phyloP scores from a whole-genome alignment of 2,797 vertebrate species.

The Arrhamphus sclerolepis region DNA sequence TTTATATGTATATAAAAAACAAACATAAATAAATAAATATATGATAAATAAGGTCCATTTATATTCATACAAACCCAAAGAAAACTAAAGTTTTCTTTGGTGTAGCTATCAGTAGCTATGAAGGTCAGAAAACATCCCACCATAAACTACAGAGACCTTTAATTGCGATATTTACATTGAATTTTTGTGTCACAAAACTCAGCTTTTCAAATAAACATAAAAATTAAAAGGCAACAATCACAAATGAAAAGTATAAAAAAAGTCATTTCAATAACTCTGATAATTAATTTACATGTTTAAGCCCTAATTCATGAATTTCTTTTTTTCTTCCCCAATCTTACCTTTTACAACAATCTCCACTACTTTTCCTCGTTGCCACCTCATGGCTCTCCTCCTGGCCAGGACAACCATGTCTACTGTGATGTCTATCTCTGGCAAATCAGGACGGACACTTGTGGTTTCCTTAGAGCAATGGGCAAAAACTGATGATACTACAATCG shows the following conservation, averaged over 20 bases:
- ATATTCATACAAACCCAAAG: no score
- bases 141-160: no score
- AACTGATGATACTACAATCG: slow-evolving; percentile 43
- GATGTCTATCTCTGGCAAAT: slow-evolving; percentile 54
- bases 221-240: background rate
- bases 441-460: slow-evolving; percentile 9
- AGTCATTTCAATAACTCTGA: background rate
- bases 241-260: background rate
- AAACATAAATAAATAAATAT: no score
- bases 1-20: no score
- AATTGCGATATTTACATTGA: no score
- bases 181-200: no score
- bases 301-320: background rate
- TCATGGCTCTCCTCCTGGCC: slow-evolving; percentile 54
- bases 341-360: slow-evolving; percentile 61
- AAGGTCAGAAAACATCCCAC: no score
- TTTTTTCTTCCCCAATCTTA: slow-evolving; percentile 34
- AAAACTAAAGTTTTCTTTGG: no score
- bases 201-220: background rate
- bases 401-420: slow-evolving; percentile 59
- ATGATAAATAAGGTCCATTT: no score
- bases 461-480: slow-evolving; percentile 37
- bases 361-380: slow-evolving; percentile 70
- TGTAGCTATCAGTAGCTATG: no score
- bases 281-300: background rate